Percentiles rank a stretch among this genome's conserved stretches.
These are phyloP conservation scores for Steinernema hermaphroditum DNA, from an alignment of 2,888 invertebrate species.

Conservation along the genomic window DNA sequence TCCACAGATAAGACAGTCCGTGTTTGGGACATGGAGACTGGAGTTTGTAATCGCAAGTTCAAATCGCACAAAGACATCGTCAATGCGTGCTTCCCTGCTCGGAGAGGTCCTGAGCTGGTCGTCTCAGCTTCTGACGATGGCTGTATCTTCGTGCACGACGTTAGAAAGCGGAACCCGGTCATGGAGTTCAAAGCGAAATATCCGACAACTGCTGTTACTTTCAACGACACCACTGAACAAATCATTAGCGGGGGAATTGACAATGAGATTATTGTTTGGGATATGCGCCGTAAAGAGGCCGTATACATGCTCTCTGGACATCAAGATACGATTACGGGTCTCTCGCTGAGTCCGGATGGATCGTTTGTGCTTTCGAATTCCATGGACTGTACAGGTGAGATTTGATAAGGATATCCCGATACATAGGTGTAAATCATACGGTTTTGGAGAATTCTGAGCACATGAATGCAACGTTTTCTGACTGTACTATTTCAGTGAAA, in stretches of 20 bases:
- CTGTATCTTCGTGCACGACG: constrained; percentile 83
- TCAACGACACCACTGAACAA: constrained; percentile 93
- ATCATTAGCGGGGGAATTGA: constrained; percentile 93
- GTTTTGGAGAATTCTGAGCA: too few species aligned
- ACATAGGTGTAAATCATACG: background rate
- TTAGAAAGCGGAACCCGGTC: constrained; percentile 80
- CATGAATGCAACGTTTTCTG: too few species aligned
- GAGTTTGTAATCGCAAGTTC: constrained; percentile 79
- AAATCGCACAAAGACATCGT: constrained; percentile 72
- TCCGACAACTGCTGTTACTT: constrained; percentile 80
- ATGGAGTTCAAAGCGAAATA: constrained; percentile 69
- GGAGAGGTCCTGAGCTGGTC: constrained; percentile 85
- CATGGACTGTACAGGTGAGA: constrained; percentile 83
- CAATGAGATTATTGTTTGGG: constrained; percentile 94
- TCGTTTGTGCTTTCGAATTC: constrained; percentile 86
- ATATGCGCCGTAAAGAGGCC: constrained; percentile 83
- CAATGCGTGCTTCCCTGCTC: constrained; percentile 73
- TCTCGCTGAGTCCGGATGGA: constrained; percentile 77
- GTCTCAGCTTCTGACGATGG: constrained; percentile 94
- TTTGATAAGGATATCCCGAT: background rate
- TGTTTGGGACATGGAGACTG: constrained; percentile 90
- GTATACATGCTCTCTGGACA: constrained; percentile 84
- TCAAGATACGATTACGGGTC: constrained; percentile 87
- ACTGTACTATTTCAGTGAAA: constrained; percentile 74
- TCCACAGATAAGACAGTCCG: constrained; percentile 92